These are phyloP conservation scores for Monarcha castaneiventris DNA, from an alignment of 2,113 vertebrate species.

Conservation along the genomic window DNA sequence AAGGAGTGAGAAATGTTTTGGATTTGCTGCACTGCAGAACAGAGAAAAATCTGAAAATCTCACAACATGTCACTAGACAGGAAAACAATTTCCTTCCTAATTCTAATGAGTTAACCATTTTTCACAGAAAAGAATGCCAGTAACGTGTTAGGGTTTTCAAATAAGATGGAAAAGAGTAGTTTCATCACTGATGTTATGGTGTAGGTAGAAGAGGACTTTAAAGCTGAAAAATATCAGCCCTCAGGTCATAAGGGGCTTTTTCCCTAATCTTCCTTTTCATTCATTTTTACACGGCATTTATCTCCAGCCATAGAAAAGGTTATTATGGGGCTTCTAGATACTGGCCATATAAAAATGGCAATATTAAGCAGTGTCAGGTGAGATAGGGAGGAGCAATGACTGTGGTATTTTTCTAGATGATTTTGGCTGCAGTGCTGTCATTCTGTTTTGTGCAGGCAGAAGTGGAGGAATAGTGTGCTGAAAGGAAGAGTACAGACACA, in stretches of 20 bases:
- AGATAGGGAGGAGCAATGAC: slow-evolving; percentile 15
- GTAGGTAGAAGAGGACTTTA: slow-evolving; percentile 48
- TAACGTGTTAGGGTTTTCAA: slow-evolving; percentile 41
- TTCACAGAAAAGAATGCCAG: slow-evolving; percentile 37
- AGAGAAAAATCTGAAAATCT: slow-evolving; percentile 28
- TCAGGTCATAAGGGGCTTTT: slow-evolving; percentile 51
- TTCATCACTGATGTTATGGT: slow-evolving; percentile 40
- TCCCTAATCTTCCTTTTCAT: slow-evolving; percentile 53
- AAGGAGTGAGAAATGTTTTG: not conserved
- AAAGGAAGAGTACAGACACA: not conserved
- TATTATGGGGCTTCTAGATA: slow-evolving; percentile 31
- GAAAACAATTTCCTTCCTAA: slow-evolving; percentile 32
- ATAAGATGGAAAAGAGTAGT: slow-evolving; percentile 50
- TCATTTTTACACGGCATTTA: slow-evolving; percentile 53
- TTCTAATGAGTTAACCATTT: slow-evolving; percentile 34
- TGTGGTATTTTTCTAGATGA: slow-evolving; percentile 3
- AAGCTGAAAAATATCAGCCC: slow-evolving; percentile 61
- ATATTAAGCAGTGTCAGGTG: slow-evolving; percentile 12
- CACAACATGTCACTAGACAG: not conserved
- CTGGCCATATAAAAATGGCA: slow-evolving; percentile 21
- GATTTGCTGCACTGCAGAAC: not conserved
- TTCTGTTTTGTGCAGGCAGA: not conserved
- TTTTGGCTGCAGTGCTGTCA: not conserved
- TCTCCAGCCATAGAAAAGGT: slow-evolving; percentile 32
- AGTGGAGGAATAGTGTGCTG: not conserved